Percentiles rank a stretch among this genome's conserved stretches.
Evolutionary conservation across 2,888 invertebrate genomes (phyloP).

Genomic region (Eurytoma adleriae): DNA sequence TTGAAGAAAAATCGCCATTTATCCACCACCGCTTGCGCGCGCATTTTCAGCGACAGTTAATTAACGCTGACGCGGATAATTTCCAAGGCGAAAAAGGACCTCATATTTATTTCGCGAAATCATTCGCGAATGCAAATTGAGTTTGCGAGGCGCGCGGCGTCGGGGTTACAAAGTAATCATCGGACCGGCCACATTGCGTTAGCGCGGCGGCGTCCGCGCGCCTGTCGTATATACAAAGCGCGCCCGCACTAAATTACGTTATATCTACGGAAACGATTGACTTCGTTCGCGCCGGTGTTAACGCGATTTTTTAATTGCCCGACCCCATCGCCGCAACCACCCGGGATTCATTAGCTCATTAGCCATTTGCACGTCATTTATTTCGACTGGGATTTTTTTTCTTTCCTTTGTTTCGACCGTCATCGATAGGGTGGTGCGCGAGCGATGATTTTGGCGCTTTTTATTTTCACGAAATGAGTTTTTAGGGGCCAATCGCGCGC

Average conservation of each 20-base stretch:
- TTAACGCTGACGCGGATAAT: not conserved
- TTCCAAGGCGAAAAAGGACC: not conserved
- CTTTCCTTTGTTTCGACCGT: not conserved
- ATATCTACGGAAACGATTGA: conserved; percentile 52
- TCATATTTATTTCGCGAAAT: conserved; percentile 31
- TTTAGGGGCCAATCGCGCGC: not conserved
- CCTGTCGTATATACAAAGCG: conserved; percentile 24
- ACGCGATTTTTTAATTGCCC: conserved; percentile 49
- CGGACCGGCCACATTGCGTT: conserved; percentile 47
- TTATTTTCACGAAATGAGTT: not conserved
- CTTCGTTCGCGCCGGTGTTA: conserved; percentile 43
- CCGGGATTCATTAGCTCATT: conserved; percentile 39
- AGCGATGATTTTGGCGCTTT: not conserved
- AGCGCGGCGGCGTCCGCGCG: conserved; percentile 12
- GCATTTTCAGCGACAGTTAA: not conserved
- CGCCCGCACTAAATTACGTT: conserved; percentile 39
- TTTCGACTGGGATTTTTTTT: not conserved
- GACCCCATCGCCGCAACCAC: not conserved
- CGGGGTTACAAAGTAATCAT: conserved; percentile 53
- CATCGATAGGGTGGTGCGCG: not conserved
- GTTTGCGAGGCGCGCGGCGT: conserved; percentile 39
- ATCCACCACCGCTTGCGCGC: not conserved
- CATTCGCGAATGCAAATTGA: conserved; percentile 42
- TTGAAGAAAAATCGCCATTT: too few relatives aligned
- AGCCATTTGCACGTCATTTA: not conserved